phyloP scores from a whole-genome alignment of 2,888 invertebrate genomes.

The Lasioglossum leucozonium region DNA sequence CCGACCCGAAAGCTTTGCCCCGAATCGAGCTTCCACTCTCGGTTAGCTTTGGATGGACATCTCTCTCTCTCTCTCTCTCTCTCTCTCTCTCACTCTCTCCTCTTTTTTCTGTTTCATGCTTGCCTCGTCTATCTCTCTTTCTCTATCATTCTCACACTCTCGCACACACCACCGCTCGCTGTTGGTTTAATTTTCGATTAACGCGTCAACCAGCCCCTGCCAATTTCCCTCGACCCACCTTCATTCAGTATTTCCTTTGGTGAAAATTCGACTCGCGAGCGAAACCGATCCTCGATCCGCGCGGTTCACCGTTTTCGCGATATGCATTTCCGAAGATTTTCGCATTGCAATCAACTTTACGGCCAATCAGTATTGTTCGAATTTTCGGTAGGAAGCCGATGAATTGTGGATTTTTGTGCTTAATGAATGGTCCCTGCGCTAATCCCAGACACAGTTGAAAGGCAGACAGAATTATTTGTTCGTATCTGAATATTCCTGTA shows the following conservation, averaged over 20 bases:
- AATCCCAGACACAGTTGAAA: too few relatives aligned
- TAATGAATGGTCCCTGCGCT: too few relatives aligned
- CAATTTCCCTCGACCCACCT: slow-evolving; percentile 15
- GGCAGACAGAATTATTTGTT: too few relatives aligned
- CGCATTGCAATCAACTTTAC: background rate
- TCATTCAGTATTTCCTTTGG: slow-evolving; percentile 2
- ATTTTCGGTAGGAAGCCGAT: background rate
- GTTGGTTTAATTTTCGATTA: slow-evolving; percentile 23
- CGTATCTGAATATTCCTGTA: too few relatives aligned
- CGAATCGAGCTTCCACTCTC: slow-evolving; percentile 5
- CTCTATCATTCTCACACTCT: background rate
- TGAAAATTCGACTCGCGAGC: background rate
- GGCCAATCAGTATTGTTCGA: background rate
- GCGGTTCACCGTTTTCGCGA: background rate
- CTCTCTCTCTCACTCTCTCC: background rate
- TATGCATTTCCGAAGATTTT: background rate
- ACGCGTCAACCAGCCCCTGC: slow-evolving; percentile 21
- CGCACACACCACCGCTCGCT: background rate
- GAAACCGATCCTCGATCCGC: background rate
- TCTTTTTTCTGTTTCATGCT: background rate
- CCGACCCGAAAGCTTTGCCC: background rate
- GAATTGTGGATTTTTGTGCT: too few relatives aligned
- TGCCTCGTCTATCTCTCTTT: background rate
- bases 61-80: background rate
- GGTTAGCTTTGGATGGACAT: slow-evolving; percentile 5